Evolutionary conservation across 2,113 vertebrate genomes (phyloP).

Genomic region (Pyrgilauda ruficollis): DNA sequence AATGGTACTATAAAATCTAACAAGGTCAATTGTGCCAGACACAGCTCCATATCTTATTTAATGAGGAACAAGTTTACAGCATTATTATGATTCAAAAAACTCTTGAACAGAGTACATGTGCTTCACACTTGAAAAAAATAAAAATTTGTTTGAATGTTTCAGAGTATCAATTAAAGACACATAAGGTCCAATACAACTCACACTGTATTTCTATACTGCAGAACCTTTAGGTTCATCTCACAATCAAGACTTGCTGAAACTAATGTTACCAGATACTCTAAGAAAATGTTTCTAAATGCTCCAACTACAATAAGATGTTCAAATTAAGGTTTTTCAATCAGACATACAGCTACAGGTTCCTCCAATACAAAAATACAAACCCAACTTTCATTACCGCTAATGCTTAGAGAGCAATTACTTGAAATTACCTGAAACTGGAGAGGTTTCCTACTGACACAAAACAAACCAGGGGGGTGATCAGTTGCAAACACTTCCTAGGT

Average conservation of each 20-base stretch:
- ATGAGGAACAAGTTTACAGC: not conserved
- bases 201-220: not conserved
- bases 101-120: not conserved
- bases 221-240: not conserved
- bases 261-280: not conserved
- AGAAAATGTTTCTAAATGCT: not conserved
- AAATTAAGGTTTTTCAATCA: not conserved
- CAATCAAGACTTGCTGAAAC: not conserved
- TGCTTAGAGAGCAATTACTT: not conserved
- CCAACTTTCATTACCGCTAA: not conserved
- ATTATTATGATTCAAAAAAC: not conserved
- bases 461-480: not conserved
- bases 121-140: not conserved
- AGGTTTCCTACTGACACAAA: not conserved
- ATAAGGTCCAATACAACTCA: not conserved
- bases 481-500: not conserved
- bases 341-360: not conserved
- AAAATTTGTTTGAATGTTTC: not conserved
- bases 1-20: not conserved
- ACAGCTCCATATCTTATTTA: not conserved
- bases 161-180: not conserved
- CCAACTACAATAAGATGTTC: not conserved
- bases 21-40: not conserved
- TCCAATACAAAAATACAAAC: not conserved
- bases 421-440: not conserved